A percentile compares a stretch with the other conserved stretches of the same genome.
Conservation (phyloP, 2,797 vertebrate species). For the Phylloscopus collybita region DNA sequence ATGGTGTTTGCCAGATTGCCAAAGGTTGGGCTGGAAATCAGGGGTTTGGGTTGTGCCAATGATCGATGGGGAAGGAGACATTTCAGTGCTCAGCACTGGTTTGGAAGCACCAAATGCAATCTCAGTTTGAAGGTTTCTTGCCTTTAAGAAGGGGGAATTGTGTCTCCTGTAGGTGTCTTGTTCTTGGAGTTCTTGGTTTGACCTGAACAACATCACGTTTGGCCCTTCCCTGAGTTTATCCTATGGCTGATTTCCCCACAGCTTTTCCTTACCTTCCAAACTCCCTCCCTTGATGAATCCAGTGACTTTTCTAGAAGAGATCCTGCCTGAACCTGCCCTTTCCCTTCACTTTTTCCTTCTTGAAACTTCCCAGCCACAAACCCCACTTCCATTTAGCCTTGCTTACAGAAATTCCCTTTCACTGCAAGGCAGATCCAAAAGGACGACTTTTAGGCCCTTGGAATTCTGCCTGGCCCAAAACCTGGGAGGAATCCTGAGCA, state of each 20-base stretch:
- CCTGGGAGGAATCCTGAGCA: neutral
- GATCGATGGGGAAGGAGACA: neutral
- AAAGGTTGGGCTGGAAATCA: neutral
- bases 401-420: neutral
- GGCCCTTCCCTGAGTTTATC: neutral
- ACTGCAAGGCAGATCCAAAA: neutral
- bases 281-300: neutral
- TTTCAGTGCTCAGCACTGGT: fast-evolving
- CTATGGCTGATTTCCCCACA: neutral
- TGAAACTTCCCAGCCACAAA: neutral
- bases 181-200: neutral
- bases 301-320: neutral
- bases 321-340: neutral
- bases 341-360: neutral
- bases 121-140: neutral
- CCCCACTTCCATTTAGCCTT: neutral
- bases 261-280: neutral
- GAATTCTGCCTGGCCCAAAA: neutral
- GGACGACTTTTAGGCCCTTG: neutral
- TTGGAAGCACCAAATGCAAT: neutral
- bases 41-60: neutral
- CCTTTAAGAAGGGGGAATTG: neutral
- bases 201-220: neutral
- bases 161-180: neutral
- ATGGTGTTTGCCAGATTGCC: neutral